Base-by-base conservation (phyloP, 23 tunicate species). In the Clavelina lepadiformis region DNA sequence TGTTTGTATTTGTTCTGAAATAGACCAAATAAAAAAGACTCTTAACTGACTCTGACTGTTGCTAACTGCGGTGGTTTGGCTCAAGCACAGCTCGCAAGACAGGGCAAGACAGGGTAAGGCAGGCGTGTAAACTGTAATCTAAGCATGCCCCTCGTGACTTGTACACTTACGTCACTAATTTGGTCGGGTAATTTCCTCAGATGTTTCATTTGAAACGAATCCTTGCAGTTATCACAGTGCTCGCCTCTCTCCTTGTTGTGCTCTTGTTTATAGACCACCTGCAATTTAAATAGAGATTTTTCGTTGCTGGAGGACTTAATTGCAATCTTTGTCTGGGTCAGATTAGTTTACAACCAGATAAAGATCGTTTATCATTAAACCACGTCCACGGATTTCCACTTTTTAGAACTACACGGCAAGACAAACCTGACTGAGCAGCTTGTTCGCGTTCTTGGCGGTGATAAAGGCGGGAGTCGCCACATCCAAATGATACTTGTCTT, bases 401-500 rank as follows among this genome's bases (percentile, higher is more conserved):
- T 41, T 53, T 11, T 29, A 29, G 11, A 27, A 59, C 7, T 26
- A 59, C 7, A 28, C 36, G 5, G 8, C 7, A 59, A 5, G 8
- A 13, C 75, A 62, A 57, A 86, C 95, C 29, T 71, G 77, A 67
- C 85, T 86, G n/a, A 74, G 60, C 3, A 86, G 53, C 46, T 65
- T 46, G 32, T 53, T 38, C 18, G 85, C 95, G 3, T 34, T 54
- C 74, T 78, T 78, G 8, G 95, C 95, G 50, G 56, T 78, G 38
- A 70, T 55, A 28, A 86, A 33, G 29, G 47, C 30, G 27, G 95
- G 85, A 1, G 95, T 56, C 2, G 85, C 66, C 24, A 72, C 76
- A 65, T 86, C 95, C 61, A 86, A 46, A 65, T 86, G 85, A 49
- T 86, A 86, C 65, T 72, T 64, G 51, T 91, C 86, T 55, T 82